A percentile compares a stretch with the other conserved stretches of the same genome.
These are phyloP conservation scores for Drosophila suboccidentalis DNA, from an alignment of 2,888 invertebrate genomes.

Conservation along the genomic window DNA sequence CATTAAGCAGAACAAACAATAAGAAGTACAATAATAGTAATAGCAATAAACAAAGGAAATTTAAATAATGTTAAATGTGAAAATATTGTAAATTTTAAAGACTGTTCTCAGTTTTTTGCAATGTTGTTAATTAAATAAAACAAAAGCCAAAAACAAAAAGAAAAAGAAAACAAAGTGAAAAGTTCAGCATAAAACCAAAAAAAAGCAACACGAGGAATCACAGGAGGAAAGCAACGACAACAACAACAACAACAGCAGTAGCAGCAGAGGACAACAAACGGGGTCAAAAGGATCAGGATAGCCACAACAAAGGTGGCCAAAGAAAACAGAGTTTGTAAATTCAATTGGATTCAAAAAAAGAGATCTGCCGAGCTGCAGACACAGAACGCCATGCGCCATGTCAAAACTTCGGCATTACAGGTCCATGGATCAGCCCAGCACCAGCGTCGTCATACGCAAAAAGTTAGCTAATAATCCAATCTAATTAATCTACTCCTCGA, in stretches of 20 bases:
- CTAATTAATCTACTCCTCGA: conserved; percentile 2
- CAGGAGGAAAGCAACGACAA: conserved; percentile 4
- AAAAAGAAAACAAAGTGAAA: neutral
- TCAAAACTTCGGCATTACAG: conserved; percentile 93
- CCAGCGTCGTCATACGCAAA: conserved; percentile 84
- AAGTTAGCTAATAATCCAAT: conserved; percentile 79
- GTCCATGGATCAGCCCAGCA: conserved; percentile 87
- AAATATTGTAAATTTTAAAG: conserved; percentile 13
- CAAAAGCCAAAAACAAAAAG: neutral
- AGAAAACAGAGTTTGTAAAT: neutral
- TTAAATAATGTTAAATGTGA: conserved; percentile 12
- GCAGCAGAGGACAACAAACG: neutral
- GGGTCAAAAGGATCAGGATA: conserved; percentile 7
- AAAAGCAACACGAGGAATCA: neutral
- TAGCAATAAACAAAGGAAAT: conserved; percentile 9
- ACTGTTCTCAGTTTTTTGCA: neutral
- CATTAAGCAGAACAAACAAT: conserved; percentile 7
- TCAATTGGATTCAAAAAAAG: conserved; percentile 30
- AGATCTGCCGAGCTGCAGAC: conserved; percentile 71
- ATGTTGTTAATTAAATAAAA: neutral
- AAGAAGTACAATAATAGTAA: conserved; percentile 8
- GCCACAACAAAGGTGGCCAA: neutral
- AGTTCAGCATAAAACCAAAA: neutral
- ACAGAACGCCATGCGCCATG: conserved; percentile 88
- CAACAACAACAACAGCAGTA: neutral